phyloP scores from a whole-genome alignment of 2,888 invertebrate genomes.

The Ametastegia equiseti region DNA sequence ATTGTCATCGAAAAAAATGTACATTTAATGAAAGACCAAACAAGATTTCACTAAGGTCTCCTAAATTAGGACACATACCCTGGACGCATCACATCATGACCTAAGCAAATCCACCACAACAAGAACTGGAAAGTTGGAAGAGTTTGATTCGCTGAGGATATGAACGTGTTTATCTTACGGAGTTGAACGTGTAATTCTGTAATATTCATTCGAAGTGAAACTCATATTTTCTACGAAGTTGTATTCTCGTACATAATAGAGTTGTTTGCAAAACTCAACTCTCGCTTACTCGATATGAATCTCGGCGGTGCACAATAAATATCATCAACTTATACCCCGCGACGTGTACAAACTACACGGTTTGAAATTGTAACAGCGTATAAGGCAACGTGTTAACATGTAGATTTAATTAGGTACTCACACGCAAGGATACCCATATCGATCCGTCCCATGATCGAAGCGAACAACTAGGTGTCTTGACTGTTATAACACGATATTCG shows the following conservation, averaged over 20 bases:
- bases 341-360: background rate
- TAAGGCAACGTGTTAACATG: background rate
- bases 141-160: no score
- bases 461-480: conserved; percentile 4
- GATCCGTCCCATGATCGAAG: conserved; percentile 1
- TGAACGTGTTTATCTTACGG: background rate
- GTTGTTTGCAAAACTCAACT: background rate
- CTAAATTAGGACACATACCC: no score
- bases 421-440: background rate
- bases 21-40: no score
- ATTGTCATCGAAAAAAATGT: no score
- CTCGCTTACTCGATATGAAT: background rate
- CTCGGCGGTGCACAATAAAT: background rate
- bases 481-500: conserved; percentile 9
- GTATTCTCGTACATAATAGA: background rate
- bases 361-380: background rate
- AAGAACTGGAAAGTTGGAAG: background rate
- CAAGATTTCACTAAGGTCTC: no score
- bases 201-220: background rate
- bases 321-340: background rate
- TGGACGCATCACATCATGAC: no score
- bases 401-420: background rate
- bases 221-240: background rate
- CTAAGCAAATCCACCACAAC: no score
- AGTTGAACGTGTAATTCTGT: background rate